phyloP scores from a whole-genome alignment of 2,888 invertebrate species.

The Onchidella celtica region DNA sequence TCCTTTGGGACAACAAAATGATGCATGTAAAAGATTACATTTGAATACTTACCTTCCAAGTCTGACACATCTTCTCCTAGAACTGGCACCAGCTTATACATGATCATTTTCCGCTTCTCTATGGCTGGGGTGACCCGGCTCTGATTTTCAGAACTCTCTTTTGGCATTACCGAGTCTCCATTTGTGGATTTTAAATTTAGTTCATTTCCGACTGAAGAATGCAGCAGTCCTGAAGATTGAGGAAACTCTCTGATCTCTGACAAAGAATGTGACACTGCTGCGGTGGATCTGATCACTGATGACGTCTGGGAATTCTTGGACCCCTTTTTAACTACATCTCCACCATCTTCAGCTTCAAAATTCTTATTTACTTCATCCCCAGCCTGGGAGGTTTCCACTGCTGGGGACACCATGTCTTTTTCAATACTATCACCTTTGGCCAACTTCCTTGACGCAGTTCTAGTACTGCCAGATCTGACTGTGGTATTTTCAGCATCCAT shows the following conservation, averaged over 20 bases:
- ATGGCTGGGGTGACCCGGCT: not conserved
- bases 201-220: not conserved
- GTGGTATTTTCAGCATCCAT: too few relatives aligned
- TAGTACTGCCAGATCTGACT: not conserved
- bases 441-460: not conserved
- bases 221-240: too few relatives aligned
- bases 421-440: not conserved
- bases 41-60: conserved; percentile 23
- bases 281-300: conserved; percentile 23
- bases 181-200: not conserved
- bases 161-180: too few relatives aligned
- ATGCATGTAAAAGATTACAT: not conserved
- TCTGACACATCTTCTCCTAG: conserved; percentile 14
- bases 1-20: too few relatives aligned
- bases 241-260: not conserved
- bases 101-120: conserved; percentile 28
- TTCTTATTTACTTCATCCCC: too few relatives aligned
- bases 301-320: not conserved
- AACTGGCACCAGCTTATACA: conserved; percentile 40
- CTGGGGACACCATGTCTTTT: too few relatives aligned
- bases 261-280: not conserved
- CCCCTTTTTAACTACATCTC: not conserved
- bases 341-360: not conserved
- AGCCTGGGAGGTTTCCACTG: too few relatives aligned
- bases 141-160: not conserved